These are phyloP conservation scores for Acanthosepion esculentum DNA, from an alignment of 2,888 invertebrate species.

Conservation along the genomic window DNA sequence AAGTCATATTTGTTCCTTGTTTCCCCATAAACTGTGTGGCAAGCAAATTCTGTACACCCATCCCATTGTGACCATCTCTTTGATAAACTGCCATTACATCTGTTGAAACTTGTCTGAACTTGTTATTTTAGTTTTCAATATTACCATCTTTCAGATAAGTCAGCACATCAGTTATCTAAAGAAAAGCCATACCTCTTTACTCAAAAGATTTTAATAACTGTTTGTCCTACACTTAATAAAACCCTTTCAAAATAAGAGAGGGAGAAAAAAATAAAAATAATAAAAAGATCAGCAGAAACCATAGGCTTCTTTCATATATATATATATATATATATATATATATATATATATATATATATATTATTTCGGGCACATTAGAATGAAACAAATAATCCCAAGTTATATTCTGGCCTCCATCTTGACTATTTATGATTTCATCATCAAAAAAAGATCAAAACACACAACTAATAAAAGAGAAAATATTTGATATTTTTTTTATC, in stretches of 20 bases:
- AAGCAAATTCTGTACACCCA: neutral
- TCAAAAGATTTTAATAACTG: neutral
- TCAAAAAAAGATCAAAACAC: neutral
- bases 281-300: neutral
- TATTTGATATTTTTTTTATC: neutral
- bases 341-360: too few relatives aligned
- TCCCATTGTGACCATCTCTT: neutral
- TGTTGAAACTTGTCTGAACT: neutral
- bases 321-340: too few relatives aligned
- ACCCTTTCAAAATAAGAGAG: neutral
- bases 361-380: slow-evolving; percentile 2
- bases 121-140: neutral
- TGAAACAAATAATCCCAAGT: neutral
- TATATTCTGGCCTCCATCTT: neutral
- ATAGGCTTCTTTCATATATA: neutral
- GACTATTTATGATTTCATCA: neutral
- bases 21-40: neutral
- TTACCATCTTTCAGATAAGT: neutral
- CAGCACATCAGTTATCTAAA: slow-evolving; percentile 8
- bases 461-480: neutral
- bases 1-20: neutral
- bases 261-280: neutral
- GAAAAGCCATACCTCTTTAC: neutral
- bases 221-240: neutral
- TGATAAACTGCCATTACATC: slow-evolving; percentile 33